Conservation (phyloP, 2,888 invertebrate species). For the Myopa tessellatipennis region DNA sequence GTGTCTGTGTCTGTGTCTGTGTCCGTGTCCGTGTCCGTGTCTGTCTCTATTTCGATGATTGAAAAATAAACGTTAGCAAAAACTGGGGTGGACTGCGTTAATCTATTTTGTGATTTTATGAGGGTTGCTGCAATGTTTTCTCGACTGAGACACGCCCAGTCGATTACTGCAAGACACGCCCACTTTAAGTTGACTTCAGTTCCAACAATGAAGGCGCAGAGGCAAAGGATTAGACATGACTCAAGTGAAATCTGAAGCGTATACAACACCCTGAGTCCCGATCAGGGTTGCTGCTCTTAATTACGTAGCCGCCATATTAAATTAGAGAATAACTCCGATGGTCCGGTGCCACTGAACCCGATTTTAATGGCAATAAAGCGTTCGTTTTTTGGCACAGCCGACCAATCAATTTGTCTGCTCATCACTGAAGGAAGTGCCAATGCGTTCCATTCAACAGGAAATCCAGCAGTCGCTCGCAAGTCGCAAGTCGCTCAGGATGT, state of each 20-base stretch:
- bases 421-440: not conserved
- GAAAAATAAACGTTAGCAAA: constrained; percentile 26
- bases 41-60: constrained; percentile 4
- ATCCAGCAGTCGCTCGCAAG: constrained; percentile 10
- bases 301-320: constrained; percentile 16
- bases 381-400: too few species aligned
- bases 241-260: not conserved
- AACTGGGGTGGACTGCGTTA: constrained; percentile 35
- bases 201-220: not conserved
- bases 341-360: too few species aligned
- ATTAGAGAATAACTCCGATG: too few species aligned
- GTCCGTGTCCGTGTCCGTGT: not conserved
- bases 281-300: constrained; percentile 4
- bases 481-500: not conserved
- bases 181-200: not conserved
- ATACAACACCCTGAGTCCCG: not conserved
- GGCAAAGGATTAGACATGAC: not conserved
- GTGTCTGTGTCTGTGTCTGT: not conserved
- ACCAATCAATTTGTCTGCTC: too few species aligned
- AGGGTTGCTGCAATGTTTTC: constrained; percentile 5
- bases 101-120: constrained; percentile 12
- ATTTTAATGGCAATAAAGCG: too few species aligned
- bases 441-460: not conserved
- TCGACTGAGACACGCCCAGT: constrained; percentile 23
- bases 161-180: constrained; percentile 31